These are phyloP conservation scores for Channa maculata DNA, from an alignment of 2,113 vertebrate species.

Conservation along the genomic window DNA sequence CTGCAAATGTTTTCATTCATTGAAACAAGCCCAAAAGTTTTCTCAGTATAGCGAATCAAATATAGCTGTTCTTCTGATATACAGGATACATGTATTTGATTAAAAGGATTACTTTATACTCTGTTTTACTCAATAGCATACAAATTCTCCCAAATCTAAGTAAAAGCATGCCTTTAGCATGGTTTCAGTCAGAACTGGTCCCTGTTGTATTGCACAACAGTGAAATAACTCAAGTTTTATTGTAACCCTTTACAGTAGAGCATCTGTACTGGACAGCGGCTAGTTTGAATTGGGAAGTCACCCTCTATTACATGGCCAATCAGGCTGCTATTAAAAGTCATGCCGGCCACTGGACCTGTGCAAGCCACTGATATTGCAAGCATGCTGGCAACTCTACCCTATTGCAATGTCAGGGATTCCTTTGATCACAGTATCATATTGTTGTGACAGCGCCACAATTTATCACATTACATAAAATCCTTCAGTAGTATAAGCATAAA, in stretches of 20 bases:
- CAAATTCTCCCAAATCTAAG: constrained; percentile 61
- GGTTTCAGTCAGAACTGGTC: constrained; percentile 82
- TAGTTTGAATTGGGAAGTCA: constrained; percentile 57
- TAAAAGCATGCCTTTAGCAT: constrained; percentile 73
- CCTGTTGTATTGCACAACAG: constrained; percentile 79
- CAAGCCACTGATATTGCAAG: constrained; percentile 66
- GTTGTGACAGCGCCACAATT: constrained; percentile 74
- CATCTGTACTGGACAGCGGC: constrained; percentile 62
- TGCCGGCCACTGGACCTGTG: constrained; percentile 44
- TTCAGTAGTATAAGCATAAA: constrained; percentile 70
- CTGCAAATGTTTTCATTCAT: constrained; percentile 58
- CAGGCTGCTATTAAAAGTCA: constrained; percentile 51
- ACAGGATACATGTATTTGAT: constrained; percentile 59
- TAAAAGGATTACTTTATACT: constrained; percentile 29
- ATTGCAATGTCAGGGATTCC: constrained; percentile 73
- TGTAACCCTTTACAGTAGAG: constrained; percentile 66
- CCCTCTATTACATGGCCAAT: constrained; percentile 64
- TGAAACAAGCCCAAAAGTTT: constrained; percentile 60
- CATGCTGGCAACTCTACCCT: constrained; percentile 60
- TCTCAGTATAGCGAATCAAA: constrained; percentile 61
- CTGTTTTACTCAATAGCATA: constrained; percentile 32
- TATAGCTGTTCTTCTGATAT: constrained; percentile 57
- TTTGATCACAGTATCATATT: constrained; percentile 82
- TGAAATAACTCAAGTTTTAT: constrained; percentile 70
- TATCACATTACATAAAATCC: constrained; percentile 78